Evolutionary conservation across 2,888 invertebrate species (phyloP), one percentile per base, ranked within the genome.

Genomic region (Zygogramma bicolorata): DNA sequence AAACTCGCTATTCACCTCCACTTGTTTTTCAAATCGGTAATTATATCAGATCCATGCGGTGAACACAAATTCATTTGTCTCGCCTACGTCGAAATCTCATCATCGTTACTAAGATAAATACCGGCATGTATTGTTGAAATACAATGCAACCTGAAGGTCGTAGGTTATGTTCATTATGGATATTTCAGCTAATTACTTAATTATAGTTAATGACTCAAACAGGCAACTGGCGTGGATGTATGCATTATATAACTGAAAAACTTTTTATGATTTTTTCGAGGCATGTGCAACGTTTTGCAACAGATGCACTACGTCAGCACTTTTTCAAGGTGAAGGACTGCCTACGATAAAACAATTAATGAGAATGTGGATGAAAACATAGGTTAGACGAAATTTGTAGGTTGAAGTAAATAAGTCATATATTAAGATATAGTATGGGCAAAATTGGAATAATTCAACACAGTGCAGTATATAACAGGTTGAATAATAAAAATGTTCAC

Each of bases 81-180:
- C 53, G 13, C 53, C 53, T 25, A 25, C 53, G 10, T 53, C 10
- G 25, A 53, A 53, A 25, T 10, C 25, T 25, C 53, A 53, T 53
- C 53, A 25, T 27, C 53, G 25, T 53, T 1, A 53, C 25, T 15
- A 27, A 53, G 27, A 53, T 53, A 53, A 53, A 53, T 53, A 53
- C 53, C 53, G 53, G 25, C 53, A 27, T 27, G 25, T 46, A 46
- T 46, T 46, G 46, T 46, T 20, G 46, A 25, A 53, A 53, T 25
- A 53, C 27, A 53, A 53, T 53, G 15, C 53, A n/a, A 25, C n/a
- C 10, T 8, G 53, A 53, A 53, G 53, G 53, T 53, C 25, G 8
- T 4, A 53, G 25, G 53, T 53, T 27, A 27, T 53, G 53, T 53
- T 53, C 53, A 53, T 53, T 53, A 27, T 53, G 53, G 15, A 53